These are phyloP conservation scores for Thumatha senex DNA, from an alignment of 2,888 invertebrate species.

Conservation along the genomic window DNA sequence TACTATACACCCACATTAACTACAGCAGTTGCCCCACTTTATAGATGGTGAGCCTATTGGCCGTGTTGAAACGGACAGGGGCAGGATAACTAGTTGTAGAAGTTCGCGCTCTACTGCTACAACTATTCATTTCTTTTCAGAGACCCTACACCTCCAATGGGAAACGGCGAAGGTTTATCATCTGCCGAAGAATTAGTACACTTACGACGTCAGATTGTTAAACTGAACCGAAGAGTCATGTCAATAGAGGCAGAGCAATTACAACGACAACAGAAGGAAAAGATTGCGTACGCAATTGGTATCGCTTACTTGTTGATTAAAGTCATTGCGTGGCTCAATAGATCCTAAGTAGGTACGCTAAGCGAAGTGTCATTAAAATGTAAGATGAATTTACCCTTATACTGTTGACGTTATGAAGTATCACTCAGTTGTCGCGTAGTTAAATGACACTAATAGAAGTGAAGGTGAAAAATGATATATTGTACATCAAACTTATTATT, in stretches of 20 bases:
- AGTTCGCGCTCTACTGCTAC: no score
- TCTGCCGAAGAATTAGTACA: slow-evolving; percentile 91
- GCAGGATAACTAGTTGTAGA: no score
- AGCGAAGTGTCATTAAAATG: slow-evolving; percentile 51
- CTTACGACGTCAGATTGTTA: slow-evolving; percentile 92
- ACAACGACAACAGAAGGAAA: slow-evolving; percentile 93
- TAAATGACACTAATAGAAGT: slow-evolving; percentile 51
- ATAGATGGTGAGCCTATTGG: no score
- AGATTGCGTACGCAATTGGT: slow-evolving; percentile 92
- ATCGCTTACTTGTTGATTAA: slow-evolving; percentile 94
- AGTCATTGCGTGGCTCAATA: slow-evolving; percentile 91
- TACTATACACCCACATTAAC: no score
- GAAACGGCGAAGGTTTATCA: slow-evolving; percentile 86
- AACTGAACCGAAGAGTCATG: slow-evolving; percentile 93
- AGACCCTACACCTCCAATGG: slow-evolving; percentile 87
- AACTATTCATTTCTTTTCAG: slow-evolving; percentile 57
- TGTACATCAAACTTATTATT: slow-evolving; percentile 49
- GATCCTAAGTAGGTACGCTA: slow-evolving; percentile 63
- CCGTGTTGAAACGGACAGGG: no score
- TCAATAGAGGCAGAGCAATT: slow-evolving; percentile 93
- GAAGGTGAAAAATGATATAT: slow-evolving; percentile 54
- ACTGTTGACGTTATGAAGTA: slow-evolving; percentile 66
- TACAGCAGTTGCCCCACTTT: no score
- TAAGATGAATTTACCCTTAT: slow-evolving; percentile 68
- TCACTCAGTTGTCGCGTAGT: slow-evolving; percentile 43